Conservation (phyloP, 2,113 vertebrate genomes). For the Prunella fulvescens region DNA sequence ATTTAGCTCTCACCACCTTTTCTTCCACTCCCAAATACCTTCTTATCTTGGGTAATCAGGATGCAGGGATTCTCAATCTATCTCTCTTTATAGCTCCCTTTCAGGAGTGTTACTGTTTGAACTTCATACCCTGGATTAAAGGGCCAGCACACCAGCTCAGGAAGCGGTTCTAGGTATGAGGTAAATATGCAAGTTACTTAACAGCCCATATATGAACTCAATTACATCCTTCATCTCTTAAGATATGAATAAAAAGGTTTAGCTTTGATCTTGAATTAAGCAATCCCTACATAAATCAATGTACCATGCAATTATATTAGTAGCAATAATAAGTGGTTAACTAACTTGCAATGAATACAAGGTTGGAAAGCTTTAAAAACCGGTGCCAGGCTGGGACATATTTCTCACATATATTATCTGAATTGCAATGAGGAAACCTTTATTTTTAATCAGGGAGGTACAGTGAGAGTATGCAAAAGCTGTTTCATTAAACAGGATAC, state of each 20-base stretch:
- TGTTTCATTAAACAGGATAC: neutral
- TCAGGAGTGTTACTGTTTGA: slow-evolving; percentile 52
- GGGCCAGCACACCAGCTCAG: slow-evolving; percentile 3
- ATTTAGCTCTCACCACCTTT: slow-evolving; percentile 48
- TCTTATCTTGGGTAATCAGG: slow-evolving; percentile 68
- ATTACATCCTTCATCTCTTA: slow-evolving; percentile 60
- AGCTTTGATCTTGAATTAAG: slow-evolving; percentile 69
- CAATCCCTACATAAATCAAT: slow-evolving; percentile 49
- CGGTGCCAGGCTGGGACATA: neutral
- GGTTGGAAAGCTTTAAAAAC: slow-evolving; percentile 16
- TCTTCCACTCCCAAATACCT: slow-evolving; percentile 45
- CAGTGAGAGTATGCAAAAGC: neutral
- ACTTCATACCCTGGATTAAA: slow-evolving; percentile 50
- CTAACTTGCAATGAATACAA: neutral
- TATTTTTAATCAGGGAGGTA: neutral
- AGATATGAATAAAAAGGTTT: slow-evolving; percentile 59
- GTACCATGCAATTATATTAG: slow-evolving; percentile 49
- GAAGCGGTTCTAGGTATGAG: slow-evolving; percentile 47
- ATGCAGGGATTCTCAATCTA: slow-evolving; percentile 44
- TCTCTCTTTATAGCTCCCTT: slow-evolving; percentile 43
- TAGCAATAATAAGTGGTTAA: slow-evolving; percentile 40
- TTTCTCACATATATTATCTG: slow-evolving; percentile 16
- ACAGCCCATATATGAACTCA: slow-evolving; percentile 57
- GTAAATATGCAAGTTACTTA: slow-evolving; percentile 62
- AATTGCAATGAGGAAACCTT: neutral